A percentile compares a stretch with the other conserved stretches of the same genome.
phyloP scores from a whole-genome alignment of 64 coral and sea anemone genomes.

The Montipora cactus region DNA sequence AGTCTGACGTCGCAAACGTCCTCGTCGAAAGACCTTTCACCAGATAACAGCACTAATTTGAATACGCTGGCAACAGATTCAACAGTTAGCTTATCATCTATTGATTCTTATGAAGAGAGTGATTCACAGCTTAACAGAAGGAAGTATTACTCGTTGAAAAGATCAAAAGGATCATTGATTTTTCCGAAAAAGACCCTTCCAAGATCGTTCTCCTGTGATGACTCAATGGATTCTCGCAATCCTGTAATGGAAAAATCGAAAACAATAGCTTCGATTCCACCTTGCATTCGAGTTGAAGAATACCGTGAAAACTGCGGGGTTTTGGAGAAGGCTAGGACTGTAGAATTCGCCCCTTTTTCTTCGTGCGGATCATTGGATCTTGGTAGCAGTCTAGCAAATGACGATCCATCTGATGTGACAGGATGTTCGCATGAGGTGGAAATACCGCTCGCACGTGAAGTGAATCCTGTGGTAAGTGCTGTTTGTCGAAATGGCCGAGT shows the following conservation, averaged over 20 bases:
- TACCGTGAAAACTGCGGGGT: conserved; percentile 14
- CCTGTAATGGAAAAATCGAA: conserved; percentile 51
- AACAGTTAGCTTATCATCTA: conserved; percentile 43
- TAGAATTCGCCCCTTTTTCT: conserved; percentile 2
- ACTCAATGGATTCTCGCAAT: conserved; percentile 15
- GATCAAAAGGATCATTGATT: conserved; percentile 59
- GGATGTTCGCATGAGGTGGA: background rate
- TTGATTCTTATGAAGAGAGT: conserved; percentile 59
- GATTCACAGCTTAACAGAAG: background rate
- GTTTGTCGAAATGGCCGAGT: background rate
- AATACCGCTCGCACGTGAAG: background rate
- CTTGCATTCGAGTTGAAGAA: conserved; percentile 38
- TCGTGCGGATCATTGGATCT: background rate
- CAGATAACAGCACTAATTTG: conserved; percentile 12
- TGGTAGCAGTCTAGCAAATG: background rate
- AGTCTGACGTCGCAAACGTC: background rate
- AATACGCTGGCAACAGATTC: conserved; percentile 27
- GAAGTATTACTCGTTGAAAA: conserved; percentile 73
- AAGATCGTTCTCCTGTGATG: conserved; percentile 23
- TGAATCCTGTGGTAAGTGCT: background rate
- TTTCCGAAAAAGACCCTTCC: conserved; percentile 43
- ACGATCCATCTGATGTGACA: background rate
- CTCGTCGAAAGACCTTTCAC: conserved; percentile 6
- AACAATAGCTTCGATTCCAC: conserved; percentile 42
- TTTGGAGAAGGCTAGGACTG: conserved; percentile 31